These are phyloP conservation scores for Capitella teleta DNA, from an alignment of 1,140 invertebrate species.

Conservation along the genomic window DNA sequence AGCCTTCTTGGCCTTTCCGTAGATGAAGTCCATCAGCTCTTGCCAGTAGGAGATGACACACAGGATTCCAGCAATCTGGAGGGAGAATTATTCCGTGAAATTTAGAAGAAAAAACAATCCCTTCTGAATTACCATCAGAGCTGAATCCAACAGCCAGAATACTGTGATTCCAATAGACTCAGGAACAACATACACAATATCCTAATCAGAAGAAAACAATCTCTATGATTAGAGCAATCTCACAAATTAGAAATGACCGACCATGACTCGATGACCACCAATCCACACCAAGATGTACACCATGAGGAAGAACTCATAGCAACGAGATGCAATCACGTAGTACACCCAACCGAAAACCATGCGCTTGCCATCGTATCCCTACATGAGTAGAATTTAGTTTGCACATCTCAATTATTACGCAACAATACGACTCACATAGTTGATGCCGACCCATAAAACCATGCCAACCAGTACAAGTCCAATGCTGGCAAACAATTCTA, in stretches of 20 bases:
- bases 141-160: conserved; percentile 9
- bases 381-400: neutral
- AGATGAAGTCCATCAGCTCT: conserved; percentile 9
- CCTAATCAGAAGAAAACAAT: conserved; percentile 1
- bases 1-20: conserved; percentile 6
- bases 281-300: conserved; percentile 12
- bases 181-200: conserved; percentile 9
- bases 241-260: neutral
- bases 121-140: conserved; percentile 11
- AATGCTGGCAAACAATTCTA: conserved; percentile 3
- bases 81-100: neutral
- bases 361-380: conserved; percentile 9
- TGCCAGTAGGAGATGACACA: conserved; percentile 14
- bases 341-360: conserved; percentile 11
- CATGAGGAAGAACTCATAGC: conserved; percentile 8
- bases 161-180: conserved; percentile 8
- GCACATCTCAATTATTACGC: neutral
- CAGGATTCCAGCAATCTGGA: conserved; percentile 7
- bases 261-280: conserved; percentile 9
- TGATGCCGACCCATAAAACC: conserved; percentile 7
- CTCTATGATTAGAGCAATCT: neutral
- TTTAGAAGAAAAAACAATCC: neutral
- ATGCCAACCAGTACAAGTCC: neutral
- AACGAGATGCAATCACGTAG: conserved; percentile 1
- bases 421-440: conserved; percentile 8